Base-by-base conservation (phyloP, 2,113 vertebrate genomes). In the Otolemur garnettii region DNA sequence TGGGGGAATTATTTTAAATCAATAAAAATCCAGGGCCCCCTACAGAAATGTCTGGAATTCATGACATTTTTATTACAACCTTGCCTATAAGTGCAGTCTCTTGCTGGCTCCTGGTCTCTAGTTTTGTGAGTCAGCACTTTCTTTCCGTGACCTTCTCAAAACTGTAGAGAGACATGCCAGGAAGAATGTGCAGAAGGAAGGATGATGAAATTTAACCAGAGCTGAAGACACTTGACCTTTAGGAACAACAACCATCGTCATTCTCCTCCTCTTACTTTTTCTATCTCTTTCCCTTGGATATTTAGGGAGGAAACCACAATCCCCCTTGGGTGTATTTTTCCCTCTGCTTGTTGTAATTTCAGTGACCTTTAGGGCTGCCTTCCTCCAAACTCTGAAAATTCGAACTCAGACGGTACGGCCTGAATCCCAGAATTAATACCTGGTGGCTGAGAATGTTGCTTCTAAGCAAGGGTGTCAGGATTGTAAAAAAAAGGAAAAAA, bases 91-190 rank as follows among this genome's bases (percentile, higher is more conserved):
- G 30, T 85, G n/a, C 77, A 64, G 17, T 82, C 15, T 19, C 30
- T 77, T 30, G 24, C 24, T 57, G 12, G 33, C 24, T 92, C 87
- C 66, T 28, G 22, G 50, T 55, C 19, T 81, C 64, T 81, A 22
- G 83, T 60, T 93, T 82, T 79, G 60, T 89, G 87, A 94, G 53
- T 93, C 28, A 55, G n/a, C 8, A 11, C 53, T 95, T 92, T 87
- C 30, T 66, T 50, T 87, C 14, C 35, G 42, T 28, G 81, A 88
- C 57, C 21, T 8, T 62, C 42, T 91, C 26, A 42, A 59, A 86
- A n/a, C 60, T n/a, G 22, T 71, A 38, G 59, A n/a, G 5, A 42
- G 59, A 60, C 1, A 7, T 28, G 17, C 92, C 80, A 66, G 68
- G 19, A 38, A 86, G 59, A 59, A 85, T 5, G 35, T 7, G 35